phyloP scores from a whole-genome alignment of 2,888 invertebrate species.

The Dasypogon diadema region DNA sequence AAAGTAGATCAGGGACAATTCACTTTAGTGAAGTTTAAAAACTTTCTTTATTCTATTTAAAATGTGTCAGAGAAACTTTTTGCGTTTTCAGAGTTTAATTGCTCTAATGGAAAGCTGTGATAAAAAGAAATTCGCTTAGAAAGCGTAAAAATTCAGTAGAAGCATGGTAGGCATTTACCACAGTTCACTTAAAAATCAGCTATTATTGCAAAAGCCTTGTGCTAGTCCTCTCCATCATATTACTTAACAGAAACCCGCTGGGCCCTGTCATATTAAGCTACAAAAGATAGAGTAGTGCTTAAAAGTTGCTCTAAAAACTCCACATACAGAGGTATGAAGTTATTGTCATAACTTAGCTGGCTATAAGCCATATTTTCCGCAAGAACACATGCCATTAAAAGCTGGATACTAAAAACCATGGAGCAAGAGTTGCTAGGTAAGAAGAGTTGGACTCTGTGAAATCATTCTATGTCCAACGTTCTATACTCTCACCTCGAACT shows the following conservation, averaged over 20 bases:
- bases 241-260: conserved; percentile 14
- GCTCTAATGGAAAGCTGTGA: not conserved
- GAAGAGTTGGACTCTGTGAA: conserved; percentile 5
- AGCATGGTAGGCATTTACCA: not conserved
- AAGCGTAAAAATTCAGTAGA: not conserved
- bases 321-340: not conserved
- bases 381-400: conserved; percentile 41
- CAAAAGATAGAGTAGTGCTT: conserved; percentile 20
- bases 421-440: not conserved
- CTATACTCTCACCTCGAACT: not conserved
- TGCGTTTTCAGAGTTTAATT: not conserved
- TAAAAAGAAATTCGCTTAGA: not conserved
- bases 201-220: conserved; percentile 8
- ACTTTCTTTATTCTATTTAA: no score
- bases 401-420: not conserved
- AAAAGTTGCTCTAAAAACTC: conserved; percentile 32
- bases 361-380: conserved; percentile 46
- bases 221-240: conserved; percentile 2
- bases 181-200: not conserved
- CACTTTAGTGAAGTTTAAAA: no score
- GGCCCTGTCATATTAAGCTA: conserved; percentile 15
- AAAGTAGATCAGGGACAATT: no score
- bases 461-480: conserved; percentile 24
- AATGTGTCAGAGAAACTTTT: not conserved
- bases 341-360: conserved; percentile 28